Base-by-base conservation (phyloP, 1,140 invertebrate genomes). In the Heliothis subflexa region DNA sequence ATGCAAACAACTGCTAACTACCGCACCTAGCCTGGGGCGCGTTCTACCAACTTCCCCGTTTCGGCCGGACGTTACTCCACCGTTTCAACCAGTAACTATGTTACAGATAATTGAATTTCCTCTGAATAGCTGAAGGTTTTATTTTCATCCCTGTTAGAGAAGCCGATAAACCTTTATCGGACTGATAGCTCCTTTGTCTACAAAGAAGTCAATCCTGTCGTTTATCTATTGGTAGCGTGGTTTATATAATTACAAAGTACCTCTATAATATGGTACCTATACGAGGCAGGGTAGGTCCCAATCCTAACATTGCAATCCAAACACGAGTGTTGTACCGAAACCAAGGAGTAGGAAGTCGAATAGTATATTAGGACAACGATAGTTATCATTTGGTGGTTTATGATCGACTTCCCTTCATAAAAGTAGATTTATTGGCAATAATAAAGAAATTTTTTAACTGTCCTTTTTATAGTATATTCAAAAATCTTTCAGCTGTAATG, bases 1-100 rank as follows among this genome's bases (percentile, higher is more conserved):
- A 85, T 85, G 78, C 79, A 83, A 85, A 85, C 83, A 85, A 82
- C 52, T 64, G 72, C 55, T 71, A 81, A 78, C 78, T 70, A 81
- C 50, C 40, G 57, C 16, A 71, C 45, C 57, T 73, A 25, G 40
- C 57, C 75, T 49, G 14, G 71, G 61, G 45, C 59, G 12, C 40
- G 59, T n/a, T 74, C 62, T 49, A 14, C 68, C 18, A 78, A 81
- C 52, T 78, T 81, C 57, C 52, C 62, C 71, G 18, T 74, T 52
- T n/a, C 61, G 57, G 9, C 54, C 80, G 75, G 76, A 81, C 75
- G 40, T 78, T 77, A 68, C 75, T 74, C 33, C 25, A 68, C 66
- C 54, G 54, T 72, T 72, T 47, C 55, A 62, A 59, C 52, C 62
- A 64, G 66, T 79, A 78, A 75, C 75, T 28, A 78, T 76, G 81